Conservation (phyloP, 53 echinoderm and acorn worm genomes). For the Stichopus horrens region DNA sequence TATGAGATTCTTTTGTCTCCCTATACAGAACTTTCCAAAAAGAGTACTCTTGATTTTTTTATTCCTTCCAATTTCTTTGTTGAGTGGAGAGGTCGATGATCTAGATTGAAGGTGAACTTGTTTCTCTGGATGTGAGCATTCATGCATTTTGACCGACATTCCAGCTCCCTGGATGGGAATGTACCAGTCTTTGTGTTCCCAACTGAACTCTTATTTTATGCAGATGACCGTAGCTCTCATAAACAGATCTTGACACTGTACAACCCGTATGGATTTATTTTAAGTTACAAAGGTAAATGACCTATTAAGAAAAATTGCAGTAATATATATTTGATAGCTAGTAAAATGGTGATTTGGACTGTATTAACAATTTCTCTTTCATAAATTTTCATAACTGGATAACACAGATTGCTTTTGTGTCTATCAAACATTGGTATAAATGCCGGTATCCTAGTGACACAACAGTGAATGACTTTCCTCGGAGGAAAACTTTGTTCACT, state of each 20-base stretch:
- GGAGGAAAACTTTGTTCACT: too few relatives aligned
- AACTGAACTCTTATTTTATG: conserved; percentile 85
- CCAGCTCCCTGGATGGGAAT: conserved; percentile 84
- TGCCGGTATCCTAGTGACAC: too few relatives aligned
- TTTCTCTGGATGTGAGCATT: conserved; percentile 7
- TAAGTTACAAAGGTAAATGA: conserved; percentile 82
- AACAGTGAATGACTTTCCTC: too few relatives aligned
- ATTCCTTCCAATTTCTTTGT: background rate
- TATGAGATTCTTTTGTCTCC: background rate
- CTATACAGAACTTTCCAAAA: background rate
- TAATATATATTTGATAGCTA: too few relatives aligned
- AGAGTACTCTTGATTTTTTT: background rate
- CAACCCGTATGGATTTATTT: conserved; percentile 94
- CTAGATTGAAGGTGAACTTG: background rate
- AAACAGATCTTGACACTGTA: conserved; percentile 91
- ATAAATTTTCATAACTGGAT: too few relatives aligned
- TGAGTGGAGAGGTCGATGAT: background rate
- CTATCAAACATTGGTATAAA: too few relatives aligned
- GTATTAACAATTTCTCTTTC: too few relatives aligned
- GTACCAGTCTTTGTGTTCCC: conserved; percentile 97
- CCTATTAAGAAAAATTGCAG: too few relatives aligned
- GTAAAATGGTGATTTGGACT: too few relatives aligned
- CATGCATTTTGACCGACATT: conserved; percentile 90
- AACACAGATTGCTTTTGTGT: too few relatives aligned
- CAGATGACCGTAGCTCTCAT: conserved; percentile 83